Evolutionary conservation across 2,113 vertebrate species (phyloP).

Genomic region (Erythrocebus patas): DNA sequence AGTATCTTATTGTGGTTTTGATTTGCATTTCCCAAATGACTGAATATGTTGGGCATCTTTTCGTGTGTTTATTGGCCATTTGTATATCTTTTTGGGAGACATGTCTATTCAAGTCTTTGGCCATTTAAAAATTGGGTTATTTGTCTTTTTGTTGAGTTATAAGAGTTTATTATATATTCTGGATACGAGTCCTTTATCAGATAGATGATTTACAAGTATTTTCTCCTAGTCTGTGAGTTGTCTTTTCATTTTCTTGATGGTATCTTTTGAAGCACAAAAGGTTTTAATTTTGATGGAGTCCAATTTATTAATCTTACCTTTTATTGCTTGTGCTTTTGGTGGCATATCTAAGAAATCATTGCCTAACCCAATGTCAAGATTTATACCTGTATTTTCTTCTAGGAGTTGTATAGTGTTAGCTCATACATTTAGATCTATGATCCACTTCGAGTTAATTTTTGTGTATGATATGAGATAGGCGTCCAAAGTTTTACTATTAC

Average conservation of each 20-base stretch:
- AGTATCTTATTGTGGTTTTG: background rate
- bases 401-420: background rate
- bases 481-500: background rate
- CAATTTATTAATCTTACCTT: background rate
- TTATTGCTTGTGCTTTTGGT: background rate
- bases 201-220: background rate
- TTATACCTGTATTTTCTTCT: background rate
- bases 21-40: background rate
- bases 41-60: background rate
- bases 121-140: background rate
- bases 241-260: background rate
- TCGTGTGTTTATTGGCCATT: background rate
- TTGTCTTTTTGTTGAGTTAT: background rate
- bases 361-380: background rate
- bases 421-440: background rate
- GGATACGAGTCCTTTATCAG: background rate
- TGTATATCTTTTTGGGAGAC: background rate
- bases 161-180: background rate
- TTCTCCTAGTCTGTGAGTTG: background rate
- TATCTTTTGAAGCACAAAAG: background rate
- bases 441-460: background rate
- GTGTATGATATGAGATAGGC: background rate
- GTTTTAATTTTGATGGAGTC: slow-evolving; percentile 19
- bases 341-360: background rate
- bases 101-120: background rate